Base-by-base conservation (phyloP, 1,140 invertebrate genomes). In the Drosophila sechellia region DNA sequence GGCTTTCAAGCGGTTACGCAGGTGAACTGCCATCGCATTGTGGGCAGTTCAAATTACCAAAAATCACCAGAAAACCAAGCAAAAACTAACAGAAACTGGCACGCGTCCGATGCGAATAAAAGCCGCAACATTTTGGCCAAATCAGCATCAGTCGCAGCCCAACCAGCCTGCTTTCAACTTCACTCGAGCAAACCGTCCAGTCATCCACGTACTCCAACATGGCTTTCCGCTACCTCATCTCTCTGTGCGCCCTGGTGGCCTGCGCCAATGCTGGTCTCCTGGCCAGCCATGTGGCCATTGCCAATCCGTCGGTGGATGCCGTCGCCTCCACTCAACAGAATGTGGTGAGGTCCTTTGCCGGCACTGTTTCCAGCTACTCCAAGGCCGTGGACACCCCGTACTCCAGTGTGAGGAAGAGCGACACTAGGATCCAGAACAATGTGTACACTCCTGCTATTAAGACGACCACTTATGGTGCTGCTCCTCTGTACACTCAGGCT, bases 351-450 rank as follows among this genome's bases (percentile, higher is more conserved):
- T 94, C 93, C 35, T 90, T 94, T 34, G 94, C 92, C 61, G 94
- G 94, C 69, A 94, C 94, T n/a, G 92, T 94, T 3, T 94, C 94
- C 43, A 92, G 93, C 68, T 94, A 94, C 93, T 93, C 93, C 61
- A 95, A 95, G 90, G 93, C 94, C 12, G 93, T 95, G 10, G 94
- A 95, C 70, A 94, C 93, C 34, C 93, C 94, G 13, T 95, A 93
- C 93, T 95, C 94, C 59, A 94, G 93, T 79, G 94, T 95, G 12
- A 93, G 94, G 68, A 95, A 95, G 92, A 93, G 92, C 78, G 94
- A 95, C 84, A 94, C 93, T 0, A 92, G 94, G 42, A 77, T 90
- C 68, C 80, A 89, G 40, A 89, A 89, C 42, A 89, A 89, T 25
- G 94, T 92, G 12, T 92, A 92, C 40, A 80, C 92, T 15, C 79